Base-by-base conservation (phyloP, 37 sponge, comb jelly and placozoan genomes). In the Ianthella basta region DNA sequence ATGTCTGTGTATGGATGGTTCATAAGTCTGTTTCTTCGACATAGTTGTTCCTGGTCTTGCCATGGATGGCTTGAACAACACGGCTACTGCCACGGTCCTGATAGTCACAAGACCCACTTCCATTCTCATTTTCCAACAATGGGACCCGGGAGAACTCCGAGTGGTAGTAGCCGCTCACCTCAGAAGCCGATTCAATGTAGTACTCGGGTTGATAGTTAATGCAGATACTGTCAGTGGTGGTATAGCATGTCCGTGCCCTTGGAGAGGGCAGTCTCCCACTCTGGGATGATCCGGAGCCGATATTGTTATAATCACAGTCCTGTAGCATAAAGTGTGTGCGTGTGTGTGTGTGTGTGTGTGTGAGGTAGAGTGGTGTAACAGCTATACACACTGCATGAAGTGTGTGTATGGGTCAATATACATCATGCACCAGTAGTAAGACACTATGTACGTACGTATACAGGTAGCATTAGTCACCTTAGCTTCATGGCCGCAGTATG, bases 301-400 rank as follows among this genome's bases (percentile, higher is more conserved):
- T 16, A 8, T 33, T 34, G 20, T 59, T 59, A 30, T 20, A 40
- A 20, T 65, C 24, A 24, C 5, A 24, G 15, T 81, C 36, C 29
- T 29, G 55, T 10, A 14, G 32, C 61, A 60, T 81, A 60, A 37
- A n/a, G 81, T 81, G 59, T 81, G 81, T 57, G 59, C 60, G 60
- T 81, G 59, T 30, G 38, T 56, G 59, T 81, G 81, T 81, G 60
- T 23, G 68, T n/a, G 32, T 67, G 68, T 67, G 68, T 67, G 68
- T 67, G 68, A 35, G 32, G 14, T 15, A 15, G 68, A 16, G 65
- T 63, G 65, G 29, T 33, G 20, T 21, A 35, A 37, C 37, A 12
- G 4, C 36, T 15, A 37, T 6, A 37, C 37, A 37, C 5, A n/a
- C n/a, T n/a, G n/a, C n/a, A n/a, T n/a, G n/a, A 23, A 14, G 72